Base-by-base conservation (phyloP, 1,140 invertebrate species). In the Macrocentrus cingulum region DNA sequence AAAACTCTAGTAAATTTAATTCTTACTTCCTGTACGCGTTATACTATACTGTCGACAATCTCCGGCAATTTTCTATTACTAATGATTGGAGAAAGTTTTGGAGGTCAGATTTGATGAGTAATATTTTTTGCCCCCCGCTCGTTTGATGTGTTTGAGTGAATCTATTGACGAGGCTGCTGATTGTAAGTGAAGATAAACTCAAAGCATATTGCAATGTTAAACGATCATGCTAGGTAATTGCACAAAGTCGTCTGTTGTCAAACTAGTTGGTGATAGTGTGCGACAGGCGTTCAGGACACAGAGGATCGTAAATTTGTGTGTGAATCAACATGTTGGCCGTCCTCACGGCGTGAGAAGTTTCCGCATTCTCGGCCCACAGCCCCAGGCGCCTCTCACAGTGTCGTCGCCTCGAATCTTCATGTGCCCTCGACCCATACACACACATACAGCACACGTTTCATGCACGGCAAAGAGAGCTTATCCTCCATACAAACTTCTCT, bases 291-390 rank as follows among this genome's bases (percentile, higher is more conserved):
- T 41, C 22, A 41, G 22, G 23, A 25, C 18, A 56, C 8, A 56
- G 22, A 49, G 61, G 63, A 65, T 66, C 62, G 65, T 72, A 69
- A 72, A 71, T 69, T 72, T 61, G 66, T 69, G 65, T 62, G 65
- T 63, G 66, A 74, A 68, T 70, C 70, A 71, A 70, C 70, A 72
- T 50, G 55, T 55, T 55, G 23, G 42, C 3, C 36, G 45, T 57
- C 46, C 55, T 18, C 55, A 37, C 48, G 39, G 22, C 59, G 57
- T 63, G 64, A 67, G 56, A 63, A 69, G 64, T 66, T 77, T 77
- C 74, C 74, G 75, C 75, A 76, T 77, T 77, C 75, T 72, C 67
- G 72, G 73, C 72, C 76, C 74, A 77, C 63, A 75, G 72, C 73
- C 70, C 53, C 53, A 62, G 71, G 71, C 71, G 49, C 53, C 52